Conservation (phyloP, 2,797 vertebrate genomes). For the Sebastes cheni region DNA sequence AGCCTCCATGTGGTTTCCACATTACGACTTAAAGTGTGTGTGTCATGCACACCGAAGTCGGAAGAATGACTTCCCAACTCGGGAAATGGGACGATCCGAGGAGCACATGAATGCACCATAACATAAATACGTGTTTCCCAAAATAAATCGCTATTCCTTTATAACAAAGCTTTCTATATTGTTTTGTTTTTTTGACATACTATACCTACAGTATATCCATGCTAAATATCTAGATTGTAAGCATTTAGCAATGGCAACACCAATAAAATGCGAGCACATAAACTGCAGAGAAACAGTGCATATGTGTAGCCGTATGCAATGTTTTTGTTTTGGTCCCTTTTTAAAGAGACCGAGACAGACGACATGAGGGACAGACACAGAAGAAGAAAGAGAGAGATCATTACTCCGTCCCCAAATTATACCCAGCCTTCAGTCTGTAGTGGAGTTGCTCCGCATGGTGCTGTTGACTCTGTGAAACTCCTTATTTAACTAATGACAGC, state of each 20-base stretch:
- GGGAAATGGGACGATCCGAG: no score
- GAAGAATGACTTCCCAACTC: no score
- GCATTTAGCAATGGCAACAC: no score
- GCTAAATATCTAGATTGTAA: no score
- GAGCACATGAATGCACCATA: neutral
- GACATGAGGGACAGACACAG: conserved; percentile 6
- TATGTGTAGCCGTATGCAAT: neutral
- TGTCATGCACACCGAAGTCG: no score
- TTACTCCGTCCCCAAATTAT: conserved; percentile 62
- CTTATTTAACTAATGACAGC: conserved; percentile 69
- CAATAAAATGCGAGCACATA: neutral
- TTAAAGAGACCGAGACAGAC: conserved; percentile 5
- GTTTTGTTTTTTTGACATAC: neutral
- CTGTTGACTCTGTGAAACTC: conserved; percentile 56
- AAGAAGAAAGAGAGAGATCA: conserved; percentile 42
- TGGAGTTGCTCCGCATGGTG: no score
- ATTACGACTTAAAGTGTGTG: no score
- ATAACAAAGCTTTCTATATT: neutral
- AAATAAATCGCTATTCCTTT: neutral
- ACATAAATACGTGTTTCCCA: neutral
- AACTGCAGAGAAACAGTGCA: neutral
- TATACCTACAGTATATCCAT: no score
- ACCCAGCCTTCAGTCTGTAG: conserved; percentile 39
- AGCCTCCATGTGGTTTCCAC: no score
- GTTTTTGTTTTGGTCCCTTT: conserved; percentile 19